Base-by-base conservation (phyloP, 2,888 invertebrate genomes). In the Apoda limacodes region DNA sequence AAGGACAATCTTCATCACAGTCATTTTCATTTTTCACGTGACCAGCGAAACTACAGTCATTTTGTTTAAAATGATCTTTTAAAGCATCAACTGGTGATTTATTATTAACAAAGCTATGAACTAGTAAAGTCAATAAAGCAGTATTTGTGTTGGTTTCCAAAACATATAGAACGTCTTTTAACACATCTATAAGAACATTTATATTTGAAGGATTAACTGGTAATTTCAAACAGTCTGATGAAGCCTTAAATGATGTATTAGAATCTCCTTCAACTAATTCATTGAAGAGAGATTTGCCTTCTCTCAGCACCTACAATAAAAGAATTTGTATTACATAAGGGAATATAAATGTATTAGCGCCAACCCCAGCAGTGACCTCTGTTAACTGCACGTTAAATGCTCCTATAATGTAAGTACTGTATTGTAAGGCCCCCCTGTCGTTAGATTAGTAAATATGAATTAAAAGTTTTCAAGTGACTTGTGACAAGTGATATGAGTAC, bases 131-230 rank as follows among this genome's bases (percentile, higher is more conserved):
- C 12, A 89, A 55, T 30, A 88, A 70, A 2, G 87, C 85, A 7
- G 83, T 82, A 45, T 88, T 88, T 5, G 88, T 85, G 52, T 84
- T 85, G 3, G 84, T 83, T 55, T 89, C 89, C 26, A 88, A 53
- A 6, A 78, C 70, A 54, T 87, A 86, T 2, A 89, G 57, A 9
- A 85, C 83, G 50, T 87, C 85, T 45, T 78, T 85, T 27, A 85
- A 59, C 1, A 83, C 83, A 50, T 86, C 84, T 35, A 83, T 78
- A 17, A 84, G 75, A 3, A 88, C 70, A 54, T 82, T 85, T 5
- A 70, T 56, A 38, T 72, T 75, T 9, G 74, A 70, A 2, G 76
- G 72, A 55, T 60, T 71, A n/a, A 78, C 53, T 1, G 74, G 80
- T 7, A 70, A 35, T 39, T 70, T 76, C 4, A 80, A 40, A 7